phyloP scores from a whole-genome alignment of 1,140 invertebrate species.

The Brachionus manjavacas region DNA sequence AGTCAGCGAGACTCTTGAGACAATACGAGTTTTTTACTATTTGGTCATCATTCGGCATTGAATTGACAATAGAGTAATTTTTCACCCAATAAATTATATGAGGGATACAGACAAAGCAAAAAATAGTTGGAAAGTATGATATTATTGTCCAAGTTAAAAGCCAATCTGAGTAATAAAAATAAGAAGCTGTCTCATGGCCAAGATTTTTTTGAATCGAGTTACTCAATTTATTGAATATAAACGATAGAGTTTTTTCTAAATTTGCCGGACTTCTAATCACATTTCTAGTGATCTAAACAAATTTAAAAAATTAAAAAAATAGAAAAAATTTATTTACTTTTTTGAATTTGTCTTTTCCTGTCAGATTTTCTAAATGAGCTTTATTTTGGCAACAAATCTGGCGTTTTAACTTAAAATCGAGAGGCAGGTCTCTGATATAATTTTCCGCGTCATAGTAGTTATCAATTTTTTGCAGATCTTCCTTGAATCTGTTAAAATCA shows the following conservation, averaged over 20 bases:
- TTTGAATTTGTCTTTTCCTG: not conserved
- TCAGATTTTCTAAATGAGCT: not conserved
- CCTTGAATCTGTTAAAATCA: not conserved
- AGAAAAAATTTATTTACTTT: not conserved
- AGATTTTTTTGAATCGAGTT: not conserved
- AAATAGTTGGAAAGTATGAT: not conserved
- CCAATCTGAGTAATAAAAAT: not conserved
- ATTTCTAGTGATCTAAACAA: not conserved
- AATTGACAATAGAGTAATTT: not conserved
- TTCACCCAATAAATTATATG: not conserved
- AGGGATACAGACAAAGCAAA: constrained; percentile 3
- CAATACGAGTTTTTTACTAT: not conserved
- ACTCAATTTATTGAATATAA: not conserved
- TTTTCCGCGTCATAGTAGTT: not conserved
- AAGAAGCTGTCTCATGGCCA: not conserved
- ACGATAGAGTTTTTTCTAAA: not conserved
- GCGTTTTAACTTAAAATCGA: not conserved
- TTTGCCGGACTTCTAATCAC: not conserved
- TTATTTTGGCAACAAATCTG: not conserved
- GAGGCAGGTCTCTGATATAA: not conserved
- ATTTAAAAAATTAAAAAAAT: not conserved
- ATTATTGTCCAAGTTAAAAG: not conserved
- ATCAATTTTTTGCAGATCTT: not conserved
- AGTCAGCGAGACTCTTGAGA: not conserved
- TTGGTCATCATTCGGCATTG: not conserved